Evolutionary conservation across 2,888 invertebrate species (phyloP).

Genomic region (Ecliptopera silaceata): DNA sequence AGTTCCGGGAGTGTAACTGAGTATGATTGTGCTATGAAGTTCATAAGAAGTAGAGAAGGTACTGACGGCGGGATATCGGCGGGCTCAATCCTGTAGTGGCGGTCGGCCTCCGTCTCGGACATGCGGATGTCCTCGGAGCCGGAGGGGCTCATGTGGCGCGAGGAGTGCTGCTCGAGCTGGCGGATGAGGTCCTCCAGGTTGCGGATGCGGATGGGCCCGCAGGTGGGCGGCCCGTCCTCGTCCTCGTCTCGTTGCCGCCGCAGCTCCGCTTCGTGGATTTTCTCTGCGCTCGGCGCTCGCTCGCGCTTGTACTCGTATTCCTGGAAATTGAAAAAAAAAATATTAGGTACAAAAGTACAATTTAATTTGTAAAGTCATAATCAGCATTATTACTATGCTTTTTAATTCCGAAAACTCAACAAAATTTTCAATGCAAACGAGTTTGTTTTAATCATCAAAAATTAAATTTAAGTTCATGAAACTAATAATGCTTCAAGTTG

Average conservation of each 20-base stretch:
- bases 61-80: slow-evolving; percentile 75
- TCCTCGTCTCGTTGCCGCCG: slow-evolving; percentile 82
- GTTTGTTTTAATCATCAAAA: too few species aligned
- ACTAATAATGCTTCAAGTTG: too few species aligned
- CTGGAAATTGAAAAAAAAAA: slow-evolving; percentile 39
- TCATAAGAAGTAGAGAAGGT: too few species aligned
- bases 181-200: slow-evolving; percentile 95
- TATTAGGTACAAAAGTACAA: too few species aligned
- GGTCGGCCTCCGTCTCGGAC: slow-evolving; percentile 95
- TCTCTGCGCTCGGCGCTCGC: slow-evolving; percentile 87
- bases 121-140: slow-evolving; percentile 95
- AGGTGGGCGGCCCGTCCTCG: slow-evolving; percentile 89
- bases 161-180: slow-evolving; percentile 93
- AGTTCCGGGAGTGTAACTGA: too few species aligned
- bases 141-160: slow-evolving; percentile 94
- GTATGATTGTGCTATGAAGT: too few species aligned
- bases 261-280: slow-evolving; percentile 87
- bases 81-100: slow-evolving; percentile 92
- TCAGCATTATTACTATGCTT: too few species aligned
- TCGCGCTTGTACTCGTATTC: slow-evolving; percentile 84
- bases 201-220: slow-evolving; percentile 93
- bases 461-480: too few species aligned
- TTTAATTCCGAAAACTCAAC: too few species aligned
- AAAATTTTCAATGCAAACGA: too few species aligned
- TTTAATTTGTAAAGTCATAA: too few species aligned